A percentile compares a stretch with the other conserved stretches of the same genome.
Conservation (phyloP, 2,797 vertebrate genomes). For the Scolopax rusticola region DNA sequence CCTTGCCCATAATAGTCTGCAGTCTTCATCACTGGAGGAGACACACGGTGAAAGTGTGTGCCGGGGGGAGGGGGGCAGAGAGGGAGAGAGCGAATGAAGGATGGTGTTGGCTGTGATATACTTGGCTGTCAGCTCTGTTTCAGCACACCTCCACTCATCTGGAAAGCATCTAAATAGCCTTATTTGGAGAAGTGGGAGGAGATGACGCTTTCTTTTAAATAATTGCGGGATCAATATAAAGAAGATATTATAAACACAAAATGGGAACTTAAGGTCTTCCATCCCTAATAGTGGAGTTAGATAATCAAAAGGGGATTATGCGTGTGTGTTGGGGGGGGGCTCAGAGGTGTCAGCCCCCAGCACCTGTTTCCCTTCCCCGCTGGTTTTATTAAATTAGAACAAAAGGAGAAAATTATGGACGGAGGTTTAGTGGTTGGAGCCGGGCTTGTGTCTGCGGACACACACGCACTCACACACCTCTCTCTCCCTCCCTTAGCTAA, state of each 20-base stretch:
- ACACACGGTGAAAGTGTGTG: conserved; percentile 36
- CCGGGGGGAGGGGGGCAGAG: conserved; percentile 14
- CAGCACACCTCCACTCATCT: conserved; percentile 81
- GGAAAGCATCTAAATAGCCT: conserved; percentile 86
- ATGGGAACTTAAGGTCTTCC: conserved; percentile 27
- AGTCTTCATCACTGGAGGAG: conserved; percentile 77
- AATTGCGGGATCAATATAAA: conserved; percentile 75
- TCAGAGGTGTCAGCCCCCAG: background rate
- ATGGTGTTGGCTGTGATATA: conserved; percentile 76
- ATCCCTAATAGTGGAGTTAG: background rate
- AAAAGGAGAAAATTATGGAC: conserved; percentile 33
- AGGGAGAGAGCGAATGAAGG: conserved; percentile 71
- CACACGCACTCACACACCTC: background rate
- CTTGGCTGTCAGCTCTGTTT: conserved; percentile 80
- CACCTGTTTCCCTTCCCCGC: conserved; percentile 48
- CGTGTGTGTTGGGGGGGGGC: background rate
- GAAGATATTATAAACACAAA: conserved; percentile 53
- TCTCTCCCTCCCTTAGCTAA: background rate
- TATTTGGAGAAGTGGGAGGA: conserved; percentile 80
- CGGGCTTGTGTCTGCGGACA: background rate
- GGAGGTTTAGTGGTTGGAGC: background rate
- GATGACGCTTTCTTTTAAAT: conserved; percentile 80
- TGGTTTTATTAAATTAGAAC: conserved; percentile 40
- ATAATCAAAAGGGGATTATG: background rate
- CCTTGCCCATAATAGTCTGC: conserved; percentile 86